These are phyloP conservation scores for Lasioglossum leucozonium DNA, from an alignment of 2,888 invertebrate genomes.

Conservation along the genomic window DNA sequence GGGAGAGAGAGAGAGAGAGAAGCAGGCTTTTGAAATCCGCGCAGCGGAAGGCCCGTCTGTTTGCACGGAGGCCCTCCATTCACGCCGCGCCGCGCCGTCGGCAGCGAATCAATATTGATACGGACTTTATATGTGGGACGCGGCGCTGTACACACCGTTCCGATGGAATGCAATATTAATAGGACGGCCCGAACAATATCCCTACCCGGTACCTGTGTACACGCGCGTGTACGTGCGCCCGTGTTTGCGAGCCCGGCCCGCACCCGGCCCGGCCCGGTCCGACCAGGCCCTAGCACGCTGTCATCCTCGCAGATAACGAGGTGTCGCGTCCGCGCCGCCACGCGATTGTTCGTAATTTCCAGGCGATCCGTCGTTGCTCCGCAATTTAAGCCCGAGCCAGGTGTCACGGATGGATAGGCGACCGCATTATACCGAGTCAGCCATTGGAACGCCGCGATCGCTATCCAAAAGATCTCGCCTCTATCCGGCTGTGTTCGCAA, in stretches of 20 bases:
- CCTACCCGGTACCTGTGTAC: slow-evolving; percentile 25
- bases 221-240: background rate
- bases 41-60: slow-evolving; percentile 59
- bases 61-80: slow-evolving; percentile 61
- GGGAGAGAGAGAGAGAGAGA: background rate
- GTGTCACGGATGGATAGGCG: slow-evolving; percentile 1
- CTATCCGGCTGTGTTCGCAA: background rate
- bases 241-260: slow-evolving; percentile 33
- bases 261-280: slow-evolving; percentile 4
- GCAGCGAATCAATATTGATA: slow-evolving; percentile 75
- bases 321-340: slow-evolving; percentile 21
- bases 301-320: slow-evolving; percentile 53
- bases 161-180: slow-evolving; percentile 66
- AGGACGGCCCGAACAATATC: slow-evolving; percentile 59
- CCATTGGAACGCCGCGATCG: background rate
- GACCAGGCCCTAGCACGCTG: background rate
- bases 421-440: background rate
- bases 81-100: slow-evolving; percentile 44
- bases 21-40: slow-evolving; percentile 63
- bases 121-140: slow-evolving; percentile 59
- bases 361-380: background rate
- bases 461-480: background rate
- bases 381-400: slow-evolving; percentile 26
- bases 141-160: slow-evolving; percentile 35
- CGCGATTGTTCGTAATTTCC: slow-evolving; percentile 23